Evolutionary conservation across 2,888 invertebrate genomes (phyloP), one percentile per base, ranked within the genome.

Genomic region (Xestia c-nigrum): DNA sequence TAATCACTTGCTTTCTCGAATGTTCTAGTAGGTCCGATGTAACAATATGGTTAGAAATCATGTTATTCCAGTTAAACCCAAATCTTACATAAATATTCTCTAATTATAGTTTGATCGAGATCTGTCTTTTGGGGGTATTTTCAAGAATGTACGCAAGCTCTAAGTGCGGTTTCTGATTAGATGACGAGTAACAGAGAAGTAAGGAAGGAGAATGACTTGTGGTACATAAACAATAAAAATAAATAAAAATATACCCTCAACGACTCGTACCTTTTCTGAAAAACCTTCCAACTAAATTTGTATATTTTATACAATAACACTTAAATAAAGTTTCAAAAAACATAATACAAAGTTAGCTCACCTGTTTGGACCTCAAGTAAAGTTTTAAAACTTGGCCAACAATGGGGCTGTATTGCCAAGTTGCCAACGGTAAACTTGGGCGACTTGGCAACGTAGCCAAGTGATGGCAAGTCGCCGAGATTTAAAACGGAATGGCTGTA

Each of bases 371-470:
- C 40, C 69, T 19, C 43, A 50, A 68, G 40, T 24, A n/a, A 78
- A 87, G 78, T 82, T 88, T 81, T 78, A 66, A 80, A 88, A 85
- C 68, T 85, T 76, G 57, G 38, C 76, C 19, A 73, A 43, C 76
- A 80, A 85, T 88, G 79, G 68, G 65, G 69, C 66, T 75, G 80
- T 80, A 74, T 72, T 55, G 78, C 79, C 78, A 88, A 87, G 87
- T 87, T 83, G 64, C 46, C 52, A 43, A 72, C 74, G 80, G 67
- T 59, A 71, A 81, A 86, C 78, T 87, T 77, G 72, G 64, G 46
- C n/a, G 3, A 77, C 66, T 81, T 74, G 77, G 75, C 73, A 24
- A 80, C 79, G 72, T 83, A 71, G 86, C 81, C 81, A 83, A 82
- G 79, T 78, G 85, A 80, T 76, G 77, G 79, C 66, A 85, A 80